Percentiles rank a stretch among this genome's conserved stretches.
These are phyloP conservation scores for Agrochola circellaris DNA, from an alignment of 2,888 invertebrate genomes.

Conservation along the genomic window DNA sequence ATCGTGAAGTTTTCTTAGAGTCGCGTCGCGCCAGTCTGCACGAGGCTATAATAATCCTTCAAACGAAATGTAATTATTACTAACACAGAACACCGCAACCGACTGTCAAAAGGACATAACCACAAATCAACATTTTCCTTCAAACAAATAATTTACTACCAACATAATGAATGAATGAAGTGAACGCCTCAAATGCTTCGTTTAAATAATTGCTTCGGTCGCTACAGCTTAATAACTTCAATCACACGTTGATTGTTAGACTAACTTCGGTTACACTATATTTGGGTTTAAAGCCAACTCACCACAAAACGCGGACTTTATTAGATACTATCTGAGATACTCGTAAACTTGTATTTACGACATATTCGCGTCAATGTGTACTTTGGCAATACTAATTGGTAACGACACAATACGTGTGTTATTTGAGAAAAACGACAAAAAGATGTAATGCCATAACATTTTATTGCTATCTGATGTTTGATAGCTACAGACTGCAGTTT, in stretches of 20 bases:
- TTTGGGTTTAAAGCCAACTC: slow-evolving; percentile 74
- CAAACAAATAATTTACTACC: slow-evolving; percentile 21
- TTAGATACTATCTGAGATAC: slow-evolving; percentile 77
- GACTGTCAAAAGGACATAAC: slow-evolving; percentile 31
- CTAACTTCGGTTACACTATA: slow-evolving; percentile 64
- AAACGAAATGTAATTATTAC: slow-evolving; percentile 14
- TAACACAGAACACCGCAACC: background rate
- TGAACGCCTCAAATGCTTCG: slow-evolving; percentile 36
- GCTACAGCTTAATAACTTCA: slow-evolving; percentile 45
- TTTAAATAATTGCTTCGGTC: slow-evolving; percentile 26
- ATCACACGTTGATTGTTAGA: slow-evolving; percentile 57
- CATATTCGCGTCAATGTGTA: slow-evolving; percentile 74
- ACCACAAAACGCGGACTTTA: slow-evolving; percentile 79
- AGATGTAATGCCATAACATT: slow-evolving; percentile 26
- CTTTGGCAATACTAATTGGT: slow-evolving; percentile 80
- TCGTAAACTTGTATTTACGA: slow-evolving; percentile 82
- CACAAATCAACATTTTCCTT: slow-evolving; percentile 33
- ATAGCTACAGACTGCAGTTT: slow-evolving; percentile 12
- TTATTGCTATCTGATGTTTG: slow-evolving; percentile 28
- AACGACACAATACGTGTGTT: slow-evolving; percentile 68
- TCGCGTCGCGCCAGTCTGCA: too few relatives aligned
- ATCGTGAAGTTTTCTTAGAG: too few relatives aligned
- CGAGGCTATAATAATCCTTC: background rate
- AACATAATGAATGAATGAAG: slow-evolving; percentile 33
- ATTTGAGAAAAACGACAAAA: slow-evolving; percentile 37